These are phyloP conservation scores for Rugalucina vietnamica DNA, from an alignment of 2,888 invertebrate species.

Conservation along the genomic window DNA sequence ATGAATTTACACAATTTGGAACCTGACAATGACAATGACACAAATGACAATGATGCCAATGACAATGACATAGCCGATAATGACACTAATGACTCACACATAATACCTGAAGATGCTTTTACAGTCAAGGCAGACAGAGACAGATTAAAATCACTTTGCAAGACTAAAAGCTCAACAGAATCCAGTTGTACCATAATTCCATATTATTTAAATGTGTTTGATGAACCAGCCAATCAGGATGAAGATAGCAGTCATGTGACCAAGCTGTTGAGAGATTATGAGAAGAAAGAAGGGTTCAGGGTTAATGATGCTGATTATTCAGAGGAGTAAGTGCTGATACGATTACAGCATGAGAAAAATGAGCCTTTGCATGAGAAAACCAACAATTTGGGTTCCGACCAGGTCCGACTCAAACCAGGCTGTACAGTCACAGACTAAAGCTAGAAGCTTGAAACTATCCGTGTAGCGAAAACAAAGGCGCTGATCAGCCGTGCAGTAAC, in stretches of 20 bases:
- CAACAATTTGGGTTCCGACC: too few species aligned
- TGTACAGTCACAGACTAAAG: too few species aligned
- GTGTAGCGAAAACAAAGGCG: too few species aligned
- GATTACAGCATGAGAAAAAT: too few species aligned
- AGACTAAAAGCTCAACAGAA: background rate
- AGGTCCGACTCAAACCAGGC: too few species aligned
- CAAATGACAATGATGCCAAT: background rate
- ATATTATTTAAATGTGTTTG: conserved; percentile 74
- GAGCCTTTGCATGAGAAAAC: too few species aligned
- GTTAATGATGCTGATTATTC: conserved; percentile 11
- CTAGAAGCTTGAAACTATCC: too few species aligned
- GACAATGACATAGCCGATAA: background rate
- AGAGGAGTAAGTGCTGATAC: background rate
- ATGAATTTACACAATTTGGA: conserved; percentile 38
- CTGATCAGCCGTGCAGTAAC: too few species aligned
- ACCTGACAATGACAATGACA: conserved; percentile 14
- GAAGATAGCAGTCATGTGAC: conserved; percentile 66
- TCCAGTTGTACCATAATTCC: conserved; percentile 19
- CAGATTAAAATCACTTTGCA: background rate
- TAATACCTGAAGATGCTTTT: conserved; percentile 10
- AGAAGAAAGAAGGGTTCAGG: conserved; percentile 64
- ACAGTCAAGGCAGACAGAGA: background rate
- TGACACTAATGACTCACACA: conserved; percentile 24
- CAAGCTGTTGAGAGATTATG: conserved; percentile 69
- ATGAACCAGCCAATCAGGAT: conserved; percentile 59